Base-by-base conservation (phyloP, 1,140 invertebrate genomes). In the Eumaeus atala region DNA sequence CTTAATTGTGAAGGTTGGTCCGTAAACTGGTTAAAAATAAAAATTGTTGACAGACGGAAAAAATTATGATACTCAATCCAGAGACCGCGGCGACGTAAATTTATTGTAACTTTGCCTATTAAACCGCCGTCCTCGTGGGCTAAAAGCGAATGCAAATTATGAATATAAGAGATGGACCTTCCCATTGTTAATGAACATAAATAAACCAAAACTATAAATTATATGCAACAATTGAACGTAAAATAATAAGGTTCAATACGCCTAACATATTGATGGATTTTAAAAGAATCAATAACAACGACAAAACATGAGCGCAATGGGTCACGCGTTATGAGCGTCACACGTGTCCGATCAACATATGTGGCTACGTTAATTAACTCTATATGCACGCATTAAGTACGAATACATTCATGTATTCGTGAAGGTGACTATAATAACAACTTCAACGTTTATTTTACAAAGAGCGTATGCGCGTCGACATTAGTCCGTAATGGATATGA, bases 401-500 rank as follows among this genome's bases (percentile, higher is more conserved):
- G 37, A 53, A 44, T 53, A 28, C 18, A 18, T 21, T 44, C 38
- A 1, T 18, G 51, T 38, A 7, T 21, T 40, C 38, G 3, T 3
- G 38, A 40, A 11, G 38, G 14, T 11, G 0, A 14, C 14, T 28
- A 3, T 28, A 28, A 28, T 40, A 40, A 40, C 14, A 40, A 40
- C 14, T 14, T 40, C 38, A 40, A 12, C 38, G 38, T 40, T 40
- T 40, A 52, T 52, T 50, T 36, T 50, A 21, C 51, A 51, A 40
- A 72, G 65, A 60, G 56, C 61, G 37, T 57, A 54, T 59, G 69
- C 66, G 64, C 61, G 62, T 64, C 62, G 28, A 62, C 54, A 58
- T 62, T 62, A 61, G 58, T 60, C 60, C 60, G 56, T 72, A 80
- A 78, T 76, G 72, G 65, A 73, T 75, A 73, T 67, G 66, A 70